These are phyloP conservation scores for Hirtodrosophila alboralis DNA, from an alignment of 2,888 invertebrate genomes.

Conservation along the genomic window DNA sequence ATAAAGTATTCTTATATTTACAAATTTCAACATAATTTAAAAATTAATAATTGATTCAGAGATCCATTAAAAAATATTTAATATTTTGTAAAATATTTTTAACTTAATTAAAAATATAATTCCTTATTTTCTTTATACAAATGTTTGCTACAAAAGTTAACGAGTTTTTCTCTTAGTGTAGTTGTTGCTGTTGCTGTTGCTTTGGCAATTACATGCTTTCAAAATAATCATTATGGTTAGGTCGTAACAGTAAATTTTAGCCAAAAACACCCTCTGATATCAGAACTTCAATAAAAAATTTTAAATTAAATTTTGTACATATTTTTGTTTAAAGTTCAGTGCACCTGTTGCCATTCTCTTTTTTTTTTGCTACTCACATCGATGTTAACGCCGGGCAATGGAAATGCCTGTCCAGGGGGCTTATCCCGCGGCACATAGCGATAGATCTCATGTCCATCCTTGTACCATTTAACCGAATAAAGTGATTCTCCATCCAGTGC, in stretches of 20 bases:
- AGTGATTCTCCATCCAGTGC: conserved; percentile 92
- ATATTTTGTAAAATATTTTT: too few relatives aligned
- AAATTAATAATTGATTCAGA: too few relatives aligned
- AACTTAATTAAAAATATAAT: too few relatives aligned
- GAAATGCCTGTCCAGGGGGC: conserved; percentile 92
- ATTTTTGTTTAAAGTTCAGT: conserved; percentile 26
- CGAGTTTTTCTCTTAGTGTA: too few relatives aligned
- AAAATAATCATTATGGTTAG: conserved; percentile 77
- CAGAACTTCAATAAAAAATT: conserved; percentile 65
- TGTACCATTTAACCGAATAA: conserved; percentile 97
- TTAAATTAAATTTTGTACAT: conserved; percentile 79
- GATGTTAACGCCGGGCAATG: conserved; percentile 91
- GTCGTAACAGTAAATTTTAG: conserved; percentile 69
- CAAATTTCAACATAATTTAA: too few relatives aligned
- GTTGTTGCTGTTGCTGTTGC: conserved; percentile 15
- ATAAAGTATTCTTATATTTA: too few relatives aligned
- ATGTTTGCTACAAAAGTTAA: too few relatives aligned
- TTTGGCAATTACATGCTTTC: conserved; percentile 71
- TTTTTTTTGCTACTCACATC: conserved; percentile 94
- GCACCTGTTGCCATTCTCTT: conserved; percentile 65
- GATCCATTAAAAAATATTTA: too few relatives aligned
- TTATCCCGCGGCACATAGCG: conserved; percentile 92
- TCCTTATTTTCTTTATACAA: too few relatives aligned
- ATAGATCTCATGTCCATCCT: conserved; percentile 95
- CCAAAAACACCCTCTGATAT: conserved; percentile 11